phyloP scores from a whole-genome alignment of 2,888 invertebrate species.

The Drosophila limbata region DNA sequence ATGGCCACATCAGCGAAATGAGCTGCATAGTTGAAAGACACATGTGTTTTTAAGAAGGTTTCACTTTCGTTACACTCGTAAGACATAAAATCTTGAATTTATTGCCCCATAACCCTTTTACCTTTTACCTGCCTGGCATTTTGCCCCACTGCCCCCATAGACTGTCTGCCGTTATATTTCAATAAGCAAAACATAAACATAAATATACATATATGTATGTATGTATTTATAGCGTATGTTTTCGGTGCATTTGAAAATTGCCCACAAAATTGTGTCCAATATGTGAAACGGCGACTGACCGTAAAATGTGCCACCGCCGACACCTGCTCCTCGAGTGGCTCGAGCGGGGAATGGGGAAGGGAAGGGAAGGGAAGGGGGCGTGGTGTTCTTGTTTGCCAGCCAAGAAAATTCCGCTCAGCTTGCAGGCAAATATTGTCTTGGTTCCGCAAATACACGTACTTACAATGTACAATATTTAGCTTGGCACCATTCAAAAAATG shows the following conservation, averaged over 20 bases:
- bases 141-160: neutral
- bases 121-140: constrained; percentile 41
- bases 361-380: neutral
- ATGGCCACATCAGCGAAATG: constrained; percentile 31
- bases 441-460: constrained; percentile 27
- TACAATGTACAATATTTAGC: constrained; percentile 35
- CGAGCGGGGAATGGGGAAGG: neutral
- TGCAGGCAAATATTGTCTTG: constrained; percentile 62
- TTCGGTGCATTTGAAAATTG: constrained; percentile 77
- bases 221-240: constrained; percentile 70
- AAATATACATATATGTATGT: neutral
- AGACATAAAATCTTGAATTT: constrained; percentile 71
- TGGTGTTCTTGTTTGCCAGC: constrained; percentile 36
- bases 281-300: constrained; percentile 57
- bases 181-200: constrained; percentile 64
- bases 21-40: neutral
- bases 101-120: constrained; percentile 62
- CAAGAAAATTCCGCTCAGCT: constrained; percentile 66
- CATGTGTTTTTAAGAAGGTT: constrained; percentile 17
- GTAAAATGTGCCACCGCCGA: constrained; percentile 60
- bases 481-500: constrained; percentile 18
- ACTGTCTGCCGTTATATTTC: constrained; percentile 50
- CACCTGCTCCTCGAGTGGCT: constrained; percentile 61
- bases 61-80: constrained; percentile 18
- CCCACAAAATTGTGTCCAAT: constrained; percentile 69